Conservation (phyloP, 2,888 invertebrate genomes). For the Diaprepes abbreviatus region DNA sequence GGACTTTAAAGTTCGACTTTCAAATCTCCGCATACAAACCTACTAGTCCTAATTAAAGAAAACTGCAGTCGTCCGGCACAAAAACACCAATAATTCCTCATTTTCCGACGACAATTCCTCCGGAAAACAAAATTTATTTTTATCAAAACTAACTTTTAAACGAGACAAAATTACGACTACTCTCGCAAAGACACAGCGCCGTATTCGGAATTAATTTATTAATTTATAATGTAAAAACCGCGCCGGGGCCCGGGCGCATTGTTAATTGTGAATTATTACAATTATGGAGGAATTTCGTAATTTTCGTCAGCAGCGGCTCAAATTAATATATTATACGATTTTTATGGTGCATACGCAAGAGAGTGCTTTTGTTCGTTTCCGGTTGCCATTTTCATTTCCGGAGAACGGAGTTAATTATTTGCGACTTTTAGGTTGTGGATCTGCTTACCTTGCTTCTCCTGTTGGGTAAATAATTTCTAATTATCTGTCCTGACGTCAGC, state of each 20-base stretch:
- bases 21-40: no score
- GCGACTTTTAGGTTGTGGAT: not conserved
- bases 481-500: not conserved
- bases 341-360: conserved; percentile 32
- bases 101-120: no score
- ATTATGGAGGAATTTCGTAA: conserved; percentile 25
- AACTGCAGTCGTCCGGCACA: no score
- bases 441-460: not conserved
- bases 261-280: no score
- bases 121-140: conserved; percentile 45
- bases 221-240: conserved; percentile 31
- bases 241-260: conserved; percentile 8
- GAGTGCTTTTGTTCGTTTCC: conserved; percentile 21
- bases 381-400: conserved; percentile 19
- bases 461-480: not conserved
- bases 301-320: conserved; percentile 34
- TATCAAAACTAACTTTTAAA: conserved; percentile 61
- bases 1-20: no score
- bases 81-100: no score
- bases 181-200: conserved; percentile 50
- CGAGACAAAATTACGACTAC: conserved; percentile 64
- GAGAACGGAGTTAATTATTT: conserved; percentile 20
- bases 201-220: conserved; percentile 34
- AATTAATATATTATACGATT: conserved; percentile 42
- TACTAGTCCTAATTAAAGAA: no score